Base-by-base conservation (phyloP, 1,140 invertebrate species). In the Agrypnia vestita region DNA sequence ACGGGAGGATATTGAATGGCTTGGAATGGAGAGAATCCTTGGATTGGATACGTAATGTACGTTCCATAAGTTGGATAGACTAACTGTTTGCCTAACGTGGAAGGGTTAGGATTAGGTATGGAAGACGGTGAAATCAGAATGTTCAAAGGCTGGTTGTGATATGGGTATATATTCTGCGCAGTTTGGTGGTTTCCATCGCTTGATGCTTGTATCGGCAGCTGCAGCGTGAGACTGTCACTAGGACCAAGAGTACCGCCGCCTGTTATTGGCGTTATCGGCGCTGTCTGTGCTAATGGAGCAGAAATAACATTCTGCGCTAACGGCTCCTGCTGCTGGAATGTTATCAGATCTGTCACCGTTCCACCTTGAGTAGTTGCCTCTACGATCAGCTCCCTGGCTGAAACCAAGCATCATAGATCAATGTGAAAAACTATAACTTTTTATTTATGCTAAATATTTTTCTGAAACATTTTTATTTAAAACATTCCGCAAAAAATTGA, bases 11-110 rank as follows among this genome's bases (percentile, higher is more conserved):
- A 87, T 9, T 86, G 84, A 0, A 89, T 84, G 1, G 88, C 86
- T 80, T 89, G 88, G 79, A 89, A 90, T 11, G 87, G 87, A 9
- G 88, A 87, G 80, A 86, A 90, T 4, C 87, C 86, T 12, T 87
- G 87, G 9, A 89, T 85, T 15, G 86, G 86, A 73, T 88, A 89
- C 49, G 64, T 17, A 1, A 88, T 83, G 69, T 86, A 89, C 6
- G 86, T 84, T 8, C 85, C 86, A 76, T 88, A 88, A 49, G 85
- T n/a, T 86, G 84, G 75, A 87, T 88, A 3, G 17, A 87, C 86
- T 0, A 86, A 80, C 67, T 84, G 85, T 77, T 88, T 87, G 0
- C 84, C 86, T n/a, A 87, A 85, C 6, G 85, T 85, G 47, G 86
- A 89, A 9, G 87, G 88, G 79, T 84, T 89, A 10, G 88, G 87